Base-by-base conservation (phyloP, 92 coral and sea anemone genomes). In the Pocillopora meandrina region DNA sequence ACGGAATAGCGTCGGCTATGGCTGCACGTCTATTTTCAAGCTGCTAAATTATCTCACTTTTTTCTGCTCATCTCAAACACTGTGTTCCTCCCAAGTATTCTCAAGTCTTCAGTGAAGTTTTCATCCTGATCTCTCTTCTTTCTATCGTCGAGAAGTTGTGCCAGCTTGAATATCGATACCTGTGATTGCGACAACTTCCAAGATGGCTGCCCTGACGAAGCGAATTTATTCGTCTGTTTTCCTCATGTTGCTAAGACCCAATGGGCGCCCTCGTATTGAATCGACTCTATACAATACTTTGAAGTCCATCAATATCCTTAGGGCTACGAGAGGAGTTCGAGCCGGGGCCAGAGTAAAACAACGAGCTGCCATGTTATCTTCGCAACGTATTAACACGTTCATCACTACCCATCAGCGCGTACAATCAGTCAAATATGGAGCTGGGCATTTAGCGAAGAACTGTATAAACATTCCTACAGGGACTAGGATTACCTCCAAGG, bases 381-480 rank as follows among this genome's bases (percentile, higher is more conserved):
- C 64, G 62, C 85, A 58, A 5, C 80, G 67, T 72, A 83, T 83
- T 71, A 8, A 71, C n/a, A 42, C 68, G 31, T 68, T 83, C 73
- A 23, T 83, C 34, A 71, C 87, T 9, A 56, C 52, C 10, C 26
- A 49, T 60, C 87, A 76, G 56, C 80, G 71, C 15, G 87, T 58
- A 13, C 55, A n/a, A 71, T 59, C 56, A 61, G 59, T 60, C 82
- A 83, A 83, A 74, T 16, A 74, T 20, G 68, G 69, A 71, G 80
- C 78, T 7, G 4, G 52, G 52, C 52, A 42, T 42, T 3, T 42
- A 42, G 52, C 52, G 52, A 3, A 3, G 52, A 66, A 81, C n/a
- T 81, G 85, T 69, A 65, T 82, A 56, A 69, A 82, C 69, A 72
- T 86, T 23, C 72, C 77, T 42, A 72, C 79, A 78, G 80, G 78